These are phyloP conservation scores for Labrus mixtus DNA, from an alignment of 2,113 vertebrate genomes.

Conservation along the genomic window DNA sequence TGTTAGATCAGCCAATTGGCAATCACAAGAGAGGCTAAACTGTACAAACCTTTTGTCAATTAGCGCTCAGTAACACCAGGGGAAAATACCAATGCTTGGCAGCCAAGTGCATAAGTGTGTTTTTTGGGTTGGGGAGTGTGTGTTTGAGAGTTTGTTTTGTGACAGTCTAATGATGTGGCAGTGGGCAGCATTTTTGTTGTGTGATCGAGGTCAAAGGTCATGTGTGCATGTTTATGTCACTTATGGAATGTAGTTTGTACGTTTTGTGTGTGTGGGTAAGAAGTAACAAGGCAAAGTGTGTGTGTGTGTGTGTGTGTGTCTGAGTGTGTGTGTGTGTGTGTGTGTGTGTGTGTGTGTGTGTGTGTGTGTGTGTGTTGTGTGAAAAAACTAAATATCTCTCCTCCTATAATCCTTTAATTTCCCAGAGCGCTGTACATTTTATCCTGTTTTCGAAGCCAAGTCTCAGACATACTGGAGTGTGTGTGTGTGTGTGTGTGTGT, in stretches of 20 bases:
- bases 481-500: conserved; percentile 9
- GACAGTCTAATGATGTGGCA: conserved; percentile 6
- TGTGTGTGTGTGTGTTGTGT: conserved; percentile 12
- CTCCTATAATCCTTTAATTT: conserved; percentile 61
- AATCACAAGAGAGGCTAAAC: conserved; percentile 51
- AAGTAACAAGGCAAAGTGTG: conserved; percentile 5
- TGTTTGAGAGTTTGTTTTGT: background rate
- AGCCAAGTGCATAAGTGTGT: conserved; percentile 26
- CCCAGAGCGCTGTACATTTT: conserved; percentile 46
- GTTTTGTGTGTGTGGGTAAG: background rate
- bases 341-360: conserved; percentile 13
- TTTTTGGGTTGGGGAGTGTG: background rate
- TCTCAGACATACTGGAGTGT: conserved; percentile 14
- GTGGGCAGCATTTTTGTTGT: conserved; percentile 5
- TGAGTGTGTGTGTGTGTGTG: conserved; percentile 9
- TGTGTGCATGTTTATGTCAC: conserved; percentile 13
- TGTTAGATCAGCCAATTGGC: conserved; percentile 60
- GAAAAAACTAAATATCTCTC: conserved; percentile 43
- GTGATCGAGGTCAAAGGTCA: conserved; percentile 38
- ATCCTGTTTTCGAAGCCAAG: conserved; percentile 34
- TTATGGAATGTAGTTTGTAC: conserved; percentile 1
- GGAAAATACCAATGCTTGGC: conserved; percentile 39
- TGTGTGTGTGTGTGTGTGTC: conserved; percentile 3
- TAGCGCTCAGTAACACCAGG: conserved; percentile 48
- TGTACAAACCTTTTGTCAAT: conserved; percentile 65